Base-by-base conservation (phyloP, 1,140 invertebrate species). In the Theocolax elegans region DNA sequence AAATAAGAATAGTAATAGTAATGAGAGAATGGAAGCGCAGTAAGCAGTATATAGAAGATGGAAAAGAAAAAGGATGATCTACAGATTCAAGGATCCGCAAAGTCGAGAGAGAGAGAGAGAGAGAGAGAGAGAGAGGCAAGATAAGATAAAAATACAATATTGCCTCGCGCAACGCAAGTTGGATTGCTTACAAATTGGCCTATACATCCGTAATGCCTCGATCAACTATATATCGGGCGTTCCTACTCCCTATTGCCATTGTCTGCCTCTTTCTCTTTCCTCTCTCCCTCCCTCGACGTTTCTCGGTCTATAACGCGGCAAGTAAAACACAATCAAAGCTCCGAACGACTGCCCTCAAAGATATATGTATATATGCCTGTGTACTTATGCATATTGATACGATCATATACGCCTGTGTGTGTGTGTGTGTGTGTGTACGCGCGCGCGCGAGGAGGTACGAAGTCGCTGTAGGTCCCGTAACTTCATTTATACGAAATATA, bases 141-240 rank as follows among this genome's bases (percentile, higher is more conserved):
- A 79, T 75, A 79, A 79, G 77, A 77, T 81, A 79, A 85, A 83
- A 82, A 84, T 84, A 80, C 81, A 82, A 85, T 85, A 85, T 85
- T 81, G 76, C 76, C 72, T 67, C 67, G 70, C 79, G 81, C 83
- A 78, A 46, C 80, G 75, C 83, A 83, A 85, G 79, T 84, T 84
- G 81, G 82, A 86, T 86, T 86, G 85, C 85, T 83, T 86, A 86
- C 81, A 85, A 85, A 86, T 86, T 85, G 85, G 82, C 68, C 85
- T 76, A 86, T 86, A 85, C 85, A 86, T 85, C 79, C 67, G 76
- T 86, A 86, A 85, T 86, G 79, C 75, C 72, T 75, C 80, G 79
- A 84, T 84, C 80, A 7, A 73, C 75, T 79, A 68, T 77, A 79
- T 76, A 58, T 66, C 72, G 71, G 60, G 62, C 71, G 53, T 19